phyloP scores from a whole-genome alignment of 2,113 vertebrate species.

The Echinops telfairi region DNA sequence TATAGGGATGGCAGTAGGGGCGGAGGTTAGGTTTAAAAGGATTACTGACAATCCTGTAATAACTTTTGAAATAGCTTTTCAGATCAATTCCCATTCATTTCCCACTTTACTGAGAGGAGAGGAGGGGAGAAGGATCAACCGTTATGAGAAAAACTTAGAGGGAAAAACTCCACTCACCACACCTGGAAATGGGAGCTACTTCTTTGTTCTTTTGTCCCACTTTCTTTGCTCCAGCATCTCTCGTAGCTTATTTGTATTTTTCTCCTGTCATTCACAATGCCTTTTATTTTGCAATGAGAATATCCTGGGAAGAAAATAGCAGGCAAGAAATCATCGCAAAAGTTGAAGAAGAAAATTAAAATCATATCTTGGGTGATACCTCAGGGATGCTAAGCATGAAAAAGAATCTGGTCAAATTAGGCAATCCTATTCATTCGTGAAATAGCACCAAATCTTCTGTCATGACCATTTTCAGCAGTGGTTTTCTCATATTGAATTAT shows the following conservation, averaged over 20 bases:
- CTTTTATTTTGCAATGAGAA: constrained; percentile 54
- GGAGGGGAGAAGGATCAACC: constrained; percentile 74
- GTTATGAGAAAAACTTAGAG: constrained; percentile 73
- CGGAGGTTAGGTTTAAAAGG: constrained; percentile 76
- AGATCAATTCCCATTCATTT: constrained; percentile 83
- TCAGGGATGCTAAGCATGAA: constrained; percentile 39
- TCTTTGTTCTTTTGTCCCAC: constrained; percentile 39
- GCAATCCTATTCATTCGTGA: neutral
- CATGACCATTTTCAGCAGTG: neutral
- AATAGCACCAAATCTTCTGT: neutral
- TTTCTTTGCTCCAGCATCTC: neutral
- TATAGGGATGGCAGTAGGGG: constrained; percentile 42
- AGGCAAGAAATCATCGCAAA: constrained; percentile 47
- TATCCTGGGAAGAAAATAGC: constrained; percentile 10
- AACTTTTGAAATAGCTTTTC: constrained; percentile 84
- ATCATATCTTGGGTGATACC: neutral
- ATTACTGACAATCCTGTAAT: constrained; percentile 84
- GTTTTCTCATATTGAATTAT: neutral
- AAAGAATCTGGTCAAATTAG: neutral
- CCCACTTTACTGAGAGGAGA: constrained; percentile 76
- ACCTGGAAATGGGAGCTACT: constrained; percentile 49
- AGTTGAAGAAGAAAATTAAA: neutral
- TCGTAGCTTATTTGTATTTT: constrained; percentile 57
- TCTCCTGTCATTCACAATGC: neutral
- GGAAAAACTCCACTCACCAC: constrained; percentile 37